Evolutionary conservation across 2,888 invertebrate species (phyloP).

Genomic region (Macrophya annulata): DNA sequence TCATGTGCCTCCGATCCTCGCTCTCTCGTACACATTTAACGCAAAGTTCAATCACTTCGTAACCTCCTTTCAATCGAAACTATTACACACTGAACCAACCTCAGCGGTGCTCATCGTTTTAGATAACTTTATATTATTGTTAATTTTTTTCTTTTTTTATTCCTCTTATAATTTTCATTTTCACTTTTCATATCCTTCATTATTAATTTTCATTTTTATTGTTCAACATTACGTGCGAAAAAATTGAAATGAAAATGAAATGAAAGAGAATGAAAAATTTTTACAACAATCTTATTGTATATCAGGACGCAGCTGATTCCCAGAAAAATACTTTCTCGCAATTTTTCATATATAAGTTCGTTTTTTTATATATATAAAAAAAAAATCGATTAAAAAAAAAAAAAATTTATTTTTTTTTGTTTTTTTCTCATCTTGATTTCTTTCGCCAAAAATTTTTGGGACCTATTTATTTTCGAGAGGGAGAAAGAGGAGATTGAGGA

Average conservation of each 20-base stretch:
- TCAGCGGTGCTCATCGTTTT: constrained; percentile 74
- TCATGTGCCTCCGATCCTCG: constrained; percentile 13
- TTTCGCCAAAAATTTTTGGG: background rate
- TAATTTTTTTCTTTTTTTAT: constrained; percentile 49
- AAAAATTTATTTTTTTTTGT: background rate
- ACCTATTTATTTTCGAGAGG: background rate
- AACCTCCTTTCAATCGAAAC: constrained; percentile 80
- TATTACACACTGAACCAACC: constrained; percentile 75
- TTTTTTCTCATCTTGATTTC: background rate
- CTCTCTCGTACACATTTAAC: constrained; percentile 69
- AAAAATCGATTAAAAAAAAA: background rate
- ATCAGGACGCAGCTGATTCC: constrained; percentile 1
- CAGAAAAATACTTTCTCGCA: background rate
- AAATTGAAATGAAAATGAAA: background rate
- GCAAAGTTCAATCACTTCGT: constrained; percentile 79
- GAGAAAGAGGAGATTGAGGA: constrained; percentile 64
- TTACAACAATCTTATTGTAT: background rate
- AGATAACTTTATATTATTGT: background rate
- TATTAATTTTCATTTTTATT: background rate
- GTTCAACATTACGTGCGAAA: background rate
- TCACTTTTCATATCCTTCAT: constrained; percentile 51
- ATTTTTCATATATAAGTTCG: background rate
- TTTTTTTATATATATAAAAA: background rate
- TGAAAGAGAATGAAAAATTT: background rate
- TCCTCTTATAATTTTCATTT: no score